A percentile compares a stretch with the other conserved stretches of the same genome.
These are phyloP conservation scores for Cerceris ruficornis DNA, from an alignment of 2,888 invertebrate genomes.

Conservation along the genomic window DNA sequence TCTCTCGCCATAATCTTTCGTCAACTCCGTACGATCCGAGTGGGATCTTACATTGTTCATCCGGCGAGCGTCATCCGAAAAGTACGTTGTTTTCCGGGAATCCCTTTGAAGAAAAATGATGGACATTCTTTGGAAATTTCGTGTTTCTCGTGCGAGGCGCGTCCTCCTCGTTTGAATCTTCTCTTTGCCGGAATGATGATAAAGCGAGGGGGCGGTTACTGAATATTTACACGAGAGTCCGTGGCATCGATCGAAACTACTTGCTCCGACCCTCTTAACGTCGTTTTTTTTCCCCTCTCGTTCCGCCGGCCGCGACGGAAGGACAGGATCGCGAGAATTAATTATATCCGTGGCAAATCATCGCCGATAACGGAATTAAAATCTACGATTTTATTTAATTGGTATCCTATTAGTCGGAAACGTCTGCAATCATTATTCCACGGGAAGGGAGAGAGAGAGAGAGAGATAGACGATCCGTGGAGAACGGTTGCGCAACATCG, in stretches of 20 bases:
- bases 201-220: conserved; percentile 59
- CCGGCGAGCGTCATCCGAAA: conserved; percentile 25
- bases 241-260: conserved; percentile 53
- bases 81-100: conserved; percentile 26
- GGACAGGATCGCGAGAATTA: conserved; percentile 32
- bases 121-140: conserved; percentile 41
- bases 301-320: neutral
- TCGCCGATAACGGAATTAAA: conserved; percentile 24
- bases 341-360: conserved; percentile 30
- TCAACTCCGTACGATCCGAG: conserved; percentile 46
- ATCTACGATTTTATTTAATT: neutral
- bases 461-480: too few relatives aligned
- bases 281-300: neutral
- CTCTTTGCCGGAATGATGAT: conserved; percentile 60
- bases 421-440: too few relatives aligned
- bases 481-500: neutral
- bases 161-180: conserved; percentile 63
- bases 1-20: conserved; percentile 36
- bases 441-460: too few relatives aligned
- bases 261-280: conserved; percentile 17
- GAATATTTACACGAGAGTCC: conserved; percentile 62
- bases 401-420: too few relatives aligned
- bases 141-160: conserved; percentile 52
- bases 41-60: conserved; percentile 40
- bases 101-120: conserved; percentile 31